Evolutionary conservation across 1,140 invertebrate genomes (phyloP).

Genomic region (Mactra quadrangularis): DNA sequence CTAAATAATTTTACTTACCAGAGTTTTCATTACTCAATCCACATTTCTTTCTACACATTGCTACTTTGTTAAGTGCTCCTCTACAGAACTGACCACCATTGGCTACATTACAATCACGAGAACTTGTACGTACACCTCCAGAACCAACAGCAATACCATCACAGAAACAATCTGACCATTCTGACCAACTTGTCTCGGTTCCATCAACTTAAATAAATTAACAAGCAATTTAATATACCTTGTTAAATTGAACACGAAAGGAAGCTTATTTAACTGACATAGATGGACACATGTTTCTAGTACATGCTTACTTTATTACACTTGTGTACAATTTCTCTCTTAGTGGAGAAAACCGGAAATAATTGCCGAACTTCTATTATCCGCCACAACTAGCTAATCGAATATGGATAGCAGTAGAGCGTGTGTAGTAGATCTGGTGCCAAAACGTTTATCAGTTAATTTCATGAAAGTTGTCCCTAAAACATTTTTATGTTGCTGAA

Average conservation of each 20-base stretch:
- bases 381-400: not conserved
- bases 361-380: not conserved
- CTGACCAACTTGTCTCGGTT: not conserved
- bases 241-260: not conserved
- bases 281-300: not conserved
- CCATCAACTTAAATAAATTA: conserved; percentile 28
- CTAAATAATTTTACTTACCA: no score
- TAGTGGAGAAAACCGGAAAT: not conserved
- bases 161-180: conserved; percentile 26
- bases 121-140: not conserved
- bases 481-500: no score
- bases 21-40: not conserved
- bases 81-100: conserved; percentile 23
- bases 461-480: no score
- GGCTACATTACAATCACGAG: not conserved
- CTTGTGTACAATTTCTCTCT: no score
- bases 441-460: no score
- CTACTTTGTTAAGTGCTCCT: not conserved
- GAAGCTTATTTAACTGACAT: not conserved
- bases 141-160: conserved; percentile 13
- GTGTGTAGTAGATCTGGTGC: no score
- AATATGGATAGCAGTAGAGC: no score
- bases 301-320: not conserved
- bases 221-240: not conserved
- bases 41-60: not conserved